A percentile compares a stretch with the other conserved stretches of the same genome.
phyloP scores from a whole-genome alignment of 2,888 invertebrate genomes.

The Diploptera punctata region DNA sequence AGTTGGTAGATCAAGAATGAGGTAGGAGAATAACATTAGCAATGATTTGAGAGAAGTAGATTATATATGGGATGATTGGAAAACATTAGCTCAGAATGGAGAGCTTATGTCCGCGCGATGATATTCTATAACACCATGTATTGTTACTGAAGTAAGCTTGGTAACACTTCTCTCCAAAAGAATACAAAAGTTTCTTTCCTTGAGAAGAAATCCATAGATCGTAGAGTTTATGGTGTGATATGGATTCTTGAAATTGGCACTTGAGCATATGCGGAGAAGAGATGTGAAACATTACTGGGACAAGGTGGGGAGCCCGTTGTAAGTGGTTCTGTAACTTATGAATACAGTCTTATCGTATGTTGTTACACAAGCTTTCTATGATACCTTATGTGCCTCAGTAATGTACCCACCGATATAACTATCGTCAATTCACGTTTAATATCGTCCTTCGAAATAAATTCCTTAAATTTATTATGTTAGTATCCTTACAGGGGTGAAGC shows the following conservation, averaged over 20 bases:
- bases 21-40: no score
- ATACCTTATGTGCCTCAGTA: neutral
- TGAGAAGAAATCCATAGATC: conserved; percentile 35
- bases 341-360: neutral
- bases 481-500: no score
- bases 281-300: neutral
- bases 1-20: no score
- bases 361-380: neutral
- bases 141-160: no score
- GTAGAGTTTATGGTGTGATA: conserved; percentile 36
- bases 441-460: no score
- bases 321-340: neutral
- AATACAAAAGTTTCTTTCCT: conserved; percentile 5
- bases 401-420: neutral
- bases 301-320: neutral
- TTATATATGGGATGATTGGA: no score
- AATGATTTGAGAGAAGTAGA: no score
- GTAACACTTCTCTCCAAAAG: no score
- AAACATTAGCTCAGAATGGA: no score
- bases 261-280: conserved; percentile 16
- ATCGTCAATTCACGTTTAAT: neutral
- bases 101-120: no score
- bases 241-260: conserved; percentile 34
- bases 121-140: no score
- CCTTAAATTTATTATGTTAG: no score